These are phyloP conservation scores for Steinernema carpocapsae DNA, from an alignment of 2,888 invertebrate species.

Conservation along the genomic window DNA sequence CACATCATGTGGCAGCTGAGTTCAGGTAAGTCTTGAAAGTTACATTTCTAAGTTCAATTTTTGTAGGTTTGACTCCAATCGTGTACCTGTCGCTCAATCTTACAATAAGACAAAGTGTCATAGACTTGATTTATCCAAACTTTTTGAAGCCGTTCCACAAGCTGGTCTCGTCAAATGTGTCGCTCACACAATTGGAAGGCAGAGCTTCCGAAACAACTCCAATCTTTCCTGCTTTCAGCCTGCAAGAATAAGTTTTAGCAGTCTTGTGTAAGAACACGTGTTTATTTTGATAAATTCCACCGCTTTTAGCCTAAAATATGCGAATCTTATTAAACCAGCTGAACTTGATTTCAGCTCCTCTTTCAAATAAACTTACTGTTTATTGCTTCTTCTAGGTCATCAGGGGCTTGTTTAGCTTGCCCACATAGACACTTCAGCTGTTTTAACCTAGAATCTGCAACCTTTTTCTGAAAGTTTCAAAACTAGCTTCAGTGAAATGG, in stretches of 20 bases:
- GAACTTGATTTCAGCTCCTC: neutral
- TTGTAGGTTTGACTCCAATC: conserved; percentile 25
- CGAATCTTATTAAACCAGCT: neutral
- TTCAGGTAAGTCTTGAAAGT: conserved; percentile 19
- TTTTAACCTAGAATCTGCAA: neutral
- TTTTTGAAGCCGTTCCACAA: neutral
- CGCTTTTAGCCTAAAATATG: neutral
- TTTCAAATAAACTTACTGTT: neutral
- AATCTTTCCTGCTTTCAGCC: neutral
- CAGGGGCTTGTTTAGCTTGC: too few species aligned
- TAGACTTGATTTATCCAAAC: neutral
- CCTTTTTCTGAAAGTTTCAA: neutral
- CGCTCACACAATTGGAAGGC: neutral
- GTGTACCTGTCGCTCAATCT: conserved; percentile 32
- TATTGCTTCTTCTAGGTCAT: neutral
- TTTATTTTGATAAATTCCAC: neutral
- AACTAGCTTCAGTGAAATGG: too few species aligned
- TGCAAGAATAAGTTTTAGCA: neutral
- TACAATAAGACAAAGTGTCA: conserved; percentile 5
- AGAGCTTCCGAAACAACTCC: neutral
- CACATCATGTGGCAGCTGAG: conserved; percentile 33
- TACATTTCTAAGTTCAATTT: conserved; percentile 22
- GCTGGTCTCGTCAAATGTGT: neutral
- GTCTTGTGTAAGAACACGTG: neutral
- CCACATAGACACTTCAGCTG: too few species aligned